Conservation (phyloP, 2,797 vertebrate species). For the Spinus olivaceus region DNA sequence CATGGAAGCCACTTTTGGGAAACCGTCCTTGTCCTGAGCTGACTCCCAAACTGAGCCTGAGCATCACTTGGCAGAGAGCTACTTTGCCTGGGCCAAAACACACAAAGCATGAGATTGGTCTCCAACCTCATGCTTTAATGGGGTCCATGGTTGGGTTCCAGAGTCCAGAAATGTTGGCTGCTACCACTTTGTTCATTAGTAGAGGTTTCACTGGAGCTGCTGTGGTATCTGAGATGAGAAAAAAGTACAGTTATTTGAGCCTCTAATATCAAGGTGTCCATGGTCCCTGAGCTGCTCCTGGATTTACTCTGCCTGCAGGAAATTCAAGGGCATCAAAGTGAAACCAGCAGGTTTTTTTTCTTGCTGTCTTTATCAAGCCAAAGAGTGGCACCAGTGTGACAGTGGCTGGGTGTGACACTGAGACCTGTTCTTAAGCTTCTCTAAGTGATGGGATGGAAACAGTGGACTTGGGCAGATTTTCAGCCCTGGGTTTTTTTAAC, state of each 20-base stretch:
- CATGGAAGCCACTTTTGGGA: not conserved
- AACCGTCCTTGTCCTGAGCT: not conserved
- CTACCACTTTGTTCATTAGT: rapidly evolving
- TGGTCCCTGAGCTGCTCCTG: not conserved
- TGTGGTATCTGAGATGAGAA: not conserved
- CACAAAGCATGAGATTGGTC: not conserved
- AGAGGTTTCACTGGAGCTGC: not conserved
- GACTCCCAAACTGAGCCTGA: not conserved
- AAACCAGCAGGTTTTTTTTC: not conserved
- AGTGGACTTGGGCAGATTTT: not conserved
- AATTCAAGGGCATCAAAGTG: not conserved
- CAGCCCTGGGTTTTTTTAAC: rapidly evolving
- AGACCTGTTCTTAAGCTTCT: not conserved
- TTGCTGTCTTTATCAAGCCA: not conserved
- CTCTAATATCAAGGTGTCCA: not conserved
- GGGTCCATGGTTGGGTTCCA: not conserved
- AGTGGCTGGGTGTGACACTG: not conserved
- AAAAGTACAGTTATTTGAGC: not conserved
- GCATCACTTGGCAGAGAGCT: not conserved
- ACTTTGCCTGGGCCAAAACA: not conserved
- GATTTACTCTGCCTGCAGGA: not conserved
- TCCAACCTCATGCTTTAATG: not conserved
- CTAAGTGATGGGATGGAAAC: not conserved
- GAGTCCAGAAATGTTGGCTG: not conserved
- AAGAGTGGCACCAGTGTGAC: not conserved